phyloP scores from a whole-genome alignment of 2,888 invertebrate genomes.

The Gibbula magus region DNA sequence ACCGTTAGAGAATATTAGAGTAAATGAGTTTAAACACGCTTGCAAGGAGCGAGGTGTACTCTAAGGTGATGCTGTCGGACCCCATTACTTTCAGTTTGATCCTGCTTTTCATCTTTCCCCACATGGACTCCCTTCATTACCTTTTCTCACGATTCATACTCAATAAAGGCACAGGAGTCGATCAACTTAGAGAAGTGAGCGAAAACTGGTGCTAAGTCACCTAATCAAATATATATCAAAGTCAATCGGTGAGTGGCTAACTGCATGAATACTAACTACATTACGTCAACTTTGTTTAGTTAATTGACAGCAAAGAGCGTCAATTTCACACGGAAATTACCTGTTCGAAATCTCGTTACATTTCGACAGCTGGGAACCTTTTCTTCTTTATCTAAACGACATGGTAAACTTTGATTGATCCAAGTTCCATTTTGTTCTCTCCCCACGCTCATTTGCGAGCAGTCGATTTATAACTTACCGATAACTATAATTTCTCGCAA shows the following conservation, averaged over 20 bases:
- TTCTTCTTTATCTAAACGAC: conserved; percentile 1
- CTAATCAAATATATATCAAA: conserved; percentile 10
- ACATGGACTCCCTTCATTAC: background rate
- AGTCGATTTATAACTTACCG: background rate
- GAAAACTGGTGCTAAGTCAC: background rate
- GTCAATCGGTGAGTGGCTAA: background rate
- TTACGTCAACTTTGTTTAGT: conserved; percentile 1
- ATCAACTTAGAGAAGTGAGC: background rate
- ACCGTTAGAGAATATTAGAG: too few species aligned
- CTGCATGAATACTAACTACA: background rate
- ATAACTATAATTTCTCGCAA: background rate
- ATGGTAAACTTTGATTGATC: conserved; percentile 2
- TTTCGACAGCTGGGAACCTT: conserved; percentile 11
- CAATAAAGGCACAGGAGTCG: background rate
- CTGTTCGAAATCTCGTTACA: conserved; percentile 10
- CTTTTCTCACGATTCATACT: background rate
- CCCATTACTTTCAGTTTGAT: too few species aligned
- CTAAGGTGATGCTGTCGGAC: too few species aligned
- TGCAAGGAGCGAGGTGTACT: too few species aligned
- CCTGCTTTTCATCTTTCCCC: too few species aligned
- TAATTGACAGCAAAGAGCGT: background rate
- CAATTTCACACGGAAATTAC: conserved; percentile 15
- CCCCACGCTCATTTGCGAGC: background rate
- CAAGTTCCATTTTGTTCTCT: background rate
- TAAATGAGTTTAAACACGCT: too few species aligned